These are phyloP conservation scores for Gadus macrocephalus DNA, from an alignment of 2,113 vertebrate species.

Conservation along the genomic window DNA sequence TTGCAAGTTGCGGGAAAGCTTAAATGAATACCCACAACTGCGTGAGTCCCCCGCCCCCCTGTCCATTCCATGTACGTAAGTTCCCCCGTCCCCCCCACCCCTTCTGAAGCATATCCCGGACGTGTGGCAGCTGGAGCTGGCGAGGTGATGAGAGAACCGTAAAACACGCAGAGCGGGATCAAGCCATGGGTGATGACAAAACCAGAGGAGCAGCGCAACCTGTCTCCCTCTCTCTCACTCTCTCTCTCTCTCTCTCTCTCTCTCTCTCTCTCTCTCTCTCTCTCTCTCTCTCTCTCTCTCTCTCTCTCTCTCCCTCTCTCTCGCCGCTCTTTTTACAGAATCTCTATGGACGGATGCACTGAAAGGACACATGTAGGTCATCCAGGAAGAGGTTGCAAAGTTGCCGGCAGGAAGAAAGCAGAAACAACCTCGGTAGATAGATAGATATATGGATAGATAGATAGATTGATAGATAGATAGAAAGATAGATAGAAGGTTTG, in stretches of 20 bases:
- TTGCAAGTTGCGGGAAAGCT: background rate
- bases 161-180: constrained; percentile 33
- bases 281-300: background rate
- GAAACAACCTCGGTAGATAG: background rate
- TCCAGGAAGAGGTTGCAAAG: too few species aligned
- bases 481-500: too few species aligned
- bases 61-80: constrained; percentile 1
- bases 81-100: background rate
- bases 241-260: constrained; percentile 15
- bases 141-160: constrained; percentile 49
- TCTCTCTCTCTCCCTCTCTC: too few species aligned
- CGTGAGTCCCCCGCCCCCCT: background rate
- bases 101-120: constrained; percentile 17
- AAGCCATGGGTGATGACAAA: constrained; percentile 46
- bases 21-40: constrained; percentile 3
- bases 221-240: constrained; percentile 17
- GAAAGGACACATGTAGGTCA: background rate
- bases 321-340: background rate
- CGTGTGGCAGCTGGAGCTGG: constrained; percentile 36
- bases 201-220: constrained; percentile 37
- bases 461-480: background rate
- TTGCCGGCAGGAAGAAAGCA: too few species aligned
- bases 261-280: background rate
- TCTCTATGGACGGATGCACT: background rate
- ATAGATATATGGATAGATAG: background rate